phyloP scores from a whole-genome alignment of 2,113 vertebrate species.

The Amblyopsis rosae region DNA sequence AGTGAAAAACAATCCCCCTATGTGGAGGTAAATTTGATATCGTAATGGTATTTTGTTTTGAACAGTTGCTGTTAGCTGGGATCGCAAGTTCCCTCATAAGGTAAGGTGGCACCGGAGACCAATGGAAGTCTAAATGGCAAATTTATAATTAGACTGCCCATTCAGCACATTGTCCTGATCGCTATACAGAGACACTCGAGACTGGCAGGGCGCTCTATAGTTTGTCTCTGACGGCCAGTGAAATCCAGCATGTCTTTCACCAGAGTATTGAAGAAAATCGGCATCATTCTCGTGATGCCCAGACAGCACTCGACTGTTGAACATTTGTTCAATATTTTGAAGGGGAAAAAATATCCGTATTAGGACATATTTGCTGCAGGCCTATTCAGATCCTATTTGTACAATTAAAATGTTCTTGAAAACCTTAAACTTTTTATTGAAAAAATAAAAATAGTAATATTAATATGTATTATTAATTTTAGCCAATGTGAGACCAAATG shows the following conservation, averaged over 20 bases:
- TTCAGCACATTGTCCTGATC: constrained; percentile 97
- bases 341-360: too few species aligned
- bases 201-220: constrained; percentile 65
- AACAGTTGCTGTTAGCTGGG: constrained; percentile 86
- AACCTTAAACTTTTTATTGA: constrained; percentile 8
- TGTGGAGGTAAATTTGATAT: constrained; percentile 84
- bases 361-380: too few species aligned
- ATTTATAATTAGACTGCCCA: constrained; percentile 99
- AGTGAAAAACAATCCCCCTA: constrained; percentile 82
- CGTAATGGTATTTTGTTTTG: constrained; percentile 92
- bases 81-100: constrained; percentile 97
- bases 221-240: constrained; percentile 60
- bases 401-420: background rate
- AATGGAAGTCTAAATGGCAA: constrained; percentile 95
- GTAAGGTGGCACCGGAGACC: constrained; percentile 93
- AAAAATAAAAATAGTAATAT: background rate
- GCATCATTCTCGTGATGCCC: constrained; percentile 36
- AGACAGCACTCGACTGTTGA: constrained; percentile 33
- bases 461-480: too few species aligned
- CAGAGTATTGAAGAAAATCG: constrained; percentile 45
- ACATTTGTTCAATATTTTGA: constrained; percentile 28
- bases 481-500: too few species aligned
- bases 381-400: too few species aligned
- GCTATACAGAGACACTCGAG: constrained; percentile 86
- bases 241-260: constrained; percentile 69